phyloP scores from a whole-genome alignment of 2,888 invertebrate species.

The Drosophila mimetica region DNA sequence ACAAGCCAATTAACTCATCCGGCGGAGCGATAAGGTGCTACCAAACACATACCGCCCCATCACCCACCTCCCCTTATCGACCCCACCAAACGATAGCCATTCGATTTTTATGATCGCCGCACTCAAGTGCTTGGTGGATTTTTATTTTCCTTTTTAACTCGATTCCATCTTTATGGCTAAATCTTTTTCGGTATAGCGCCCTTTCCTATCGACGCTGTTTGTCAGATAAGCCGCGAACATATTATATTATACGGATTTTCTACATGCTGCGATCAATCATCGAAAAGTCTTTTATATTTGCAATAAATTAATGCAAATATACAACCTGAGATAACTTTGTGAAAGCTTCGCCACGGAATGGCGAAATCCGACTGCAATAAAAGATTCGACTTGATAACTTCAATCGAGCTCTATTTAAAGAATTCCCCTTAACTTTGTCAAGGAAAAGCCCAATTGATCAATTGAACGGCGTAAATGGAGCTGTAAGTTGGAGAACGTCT shows the following conservation, averaged over 20 bases:
- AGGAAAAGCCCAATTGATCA: slow-evolving; percentile 19
- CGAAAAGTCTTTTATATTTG: slow-evolving; percentile 59
- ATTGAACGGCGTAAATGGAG: slow-evolving; percentile 16
- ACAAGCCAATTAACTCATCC: slow-evolving; percentile 63
- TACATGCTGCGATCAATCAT: slow-evolving; percentile 64
- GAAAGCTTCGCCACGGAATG: slow-evolving; percentile 41
- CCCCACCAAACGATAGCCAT: slow-evolving; percentile 12
- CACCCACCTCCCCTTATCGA: slow-evolving; percentile 10
- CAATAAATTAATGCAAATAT: slow-evolving; percentile 69
- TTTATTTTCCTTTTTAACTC: slow-evolving; percentile 27
- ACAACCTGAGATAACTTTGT: slow-evolving; percentile 59
- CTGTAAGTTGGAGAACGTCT: neutral
- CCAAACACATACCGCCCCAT: neutral
- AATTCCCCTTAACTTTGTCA: slow-evolving; percentile 18
- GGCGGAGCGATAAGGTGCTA: slow-evolving; percentile 30
- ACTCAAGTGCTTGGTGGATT: slow-evolving; percentile 41
- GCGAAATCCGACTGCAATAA: slow-evolving; percentile 26
- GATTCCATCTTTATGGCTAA: slow-evolving; percentile 36
- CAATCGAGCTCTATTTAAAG: slow-evolving; percentile 17
- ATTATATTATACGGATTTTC: slow-evolving; percentile 23
- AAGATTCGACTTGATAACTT: slow-evolving; percentile 15
- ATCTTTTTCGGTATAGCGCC: slow-evolving; percentile 44
- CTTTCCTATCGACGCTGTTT: slow-evolving; percentile 29
- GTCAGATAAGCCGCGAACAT: slow-evolving; percentile 37
- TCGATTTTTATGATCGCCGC: slow-evolving; percentile 31